Conservation (phyloP, 2,888 invertebrate species). For the Sialis lutaria region DNA sequence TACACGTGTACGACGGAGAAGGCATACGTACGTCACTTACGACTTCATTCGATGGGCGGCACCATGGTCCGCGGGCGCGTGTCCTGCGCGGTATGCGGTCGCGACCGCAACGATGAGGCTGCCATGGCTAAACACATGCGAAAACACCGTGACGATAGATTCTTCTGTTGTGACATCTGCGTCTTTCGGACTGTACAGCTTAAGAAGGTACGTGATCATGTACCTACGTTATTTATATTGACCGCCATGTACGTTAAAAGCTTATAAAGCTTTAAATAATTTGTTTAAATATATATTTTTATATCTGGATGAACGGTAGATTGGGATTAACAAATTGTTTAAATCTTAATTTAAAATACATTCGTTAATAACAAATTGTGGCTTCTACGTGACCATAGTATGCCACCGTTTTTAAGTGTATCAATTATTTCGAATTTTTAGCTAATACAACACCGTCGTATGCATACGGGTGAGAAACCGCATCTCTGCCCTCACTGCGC, state of each 20-base stretch:
- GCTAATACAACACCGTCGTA: constrained; percentile 34
- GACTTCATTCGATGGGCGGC: constrained; percentile 26
- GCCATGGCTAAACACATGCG: constrained; percentile 32
- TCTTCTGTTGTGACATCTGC: constrained; percentile 34
- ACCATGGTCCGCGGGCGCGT: constrained; percentile 16
- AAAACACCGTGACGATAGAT: constrained; percentile 29
- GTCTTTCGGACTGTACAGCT: constrained; percentile 34
- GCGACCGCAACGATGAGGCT: constrained; percentile 30
- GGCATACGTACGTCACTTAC: constrained; percentile 31
- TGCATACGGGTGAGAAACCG: constrained; percentile 37
- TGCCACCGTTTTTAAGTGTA: background rate
- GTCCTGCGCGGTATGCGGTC: constrained; percentile 36
- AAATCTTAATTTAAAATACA: too few species aligned
- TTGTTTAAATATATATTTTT: too few species aligned
- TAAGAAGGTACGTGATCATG: constrained; percentile 26
- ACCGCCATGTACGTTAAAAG: too few species aligned
- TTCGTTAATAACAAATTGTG: too few species aligned
- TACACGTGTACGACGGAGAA: constrained; percentile 37
- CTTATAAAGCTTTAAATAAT: too few species aligned
- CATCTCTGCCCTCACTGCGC: constrained; percentile 36
- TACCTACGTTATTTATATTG: too few species aligned
- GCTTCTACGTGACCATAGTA: too few species aligned
- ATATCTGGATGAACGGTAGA: too few species aligned
- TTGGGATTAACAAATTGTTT: too few species aligned
- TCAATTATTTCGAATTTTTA: constrained; percentile 13